These are phyloP conservation scores for Nasonia vitripennis DNA, from an alignment of 1,140 invertebrate genomes.

Conservation along the genomic window DNA sequence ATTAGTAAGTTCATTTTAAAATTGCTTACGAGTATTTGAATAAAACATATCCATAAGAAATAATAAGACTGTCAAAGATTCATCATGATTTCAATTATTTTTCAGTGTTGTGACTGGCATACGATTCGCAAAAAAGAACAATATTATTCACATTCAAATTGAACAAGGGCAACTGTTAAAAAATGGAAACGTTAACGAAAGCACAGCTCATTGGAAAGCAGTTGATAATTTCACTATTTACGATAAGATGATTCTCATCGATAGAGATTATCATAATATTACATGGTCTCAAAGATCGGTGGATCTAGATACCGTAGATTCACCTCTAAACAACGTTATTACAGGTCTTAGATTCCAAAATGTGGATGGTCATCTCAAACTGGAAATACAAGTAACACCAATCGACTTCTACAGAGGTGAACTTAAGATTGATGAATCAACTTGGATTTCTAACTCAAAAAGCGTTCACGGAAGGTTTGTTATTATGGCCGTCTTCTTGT, in stretches of 20 bases:
- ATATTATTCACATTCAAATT: constrained; percentile 22
- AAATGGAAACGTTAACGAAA: background rate
- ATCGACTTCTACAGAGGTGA: background rate
- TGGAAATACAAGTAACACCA: background rate
- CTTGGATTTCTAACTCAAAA: background rate
- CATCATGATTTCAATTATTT: background rate
- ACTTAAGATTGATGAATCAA: background rate
- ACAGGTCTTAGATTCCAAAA: constrained; percentile 4
- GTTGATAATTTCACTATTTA: background rate
- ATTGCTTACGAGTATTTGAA: too few species aligned
- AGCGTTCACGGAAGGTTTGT: too few species aligned
- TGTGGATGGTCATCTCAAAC: background rate
- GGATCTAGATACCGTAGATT: background rate
- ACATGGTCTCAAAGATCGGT: background rate
- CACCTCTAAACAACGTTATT: background rate
- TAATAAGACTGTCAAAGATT: background rate
- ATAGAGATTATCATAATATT: constrained; percentile 1
- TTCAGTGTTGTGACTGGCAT: background rate
- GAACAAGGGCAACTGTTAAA: background rate
- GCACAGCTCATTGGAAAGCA: background rate
- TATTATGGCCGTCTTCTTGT: too few species aligned
- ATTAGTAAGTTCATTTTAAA: background rate
- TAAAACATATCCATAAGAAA: too few species aligned
- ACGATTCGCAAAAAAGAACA: background rate
- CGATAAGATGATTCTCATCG: background rate